A percentile compares a stretch with the other conserved stretches of the same genome.
phyloP scores from a whole-genome alignment of 2,113 vertebrate genomes.

The Oryzias woworae region DNA sequence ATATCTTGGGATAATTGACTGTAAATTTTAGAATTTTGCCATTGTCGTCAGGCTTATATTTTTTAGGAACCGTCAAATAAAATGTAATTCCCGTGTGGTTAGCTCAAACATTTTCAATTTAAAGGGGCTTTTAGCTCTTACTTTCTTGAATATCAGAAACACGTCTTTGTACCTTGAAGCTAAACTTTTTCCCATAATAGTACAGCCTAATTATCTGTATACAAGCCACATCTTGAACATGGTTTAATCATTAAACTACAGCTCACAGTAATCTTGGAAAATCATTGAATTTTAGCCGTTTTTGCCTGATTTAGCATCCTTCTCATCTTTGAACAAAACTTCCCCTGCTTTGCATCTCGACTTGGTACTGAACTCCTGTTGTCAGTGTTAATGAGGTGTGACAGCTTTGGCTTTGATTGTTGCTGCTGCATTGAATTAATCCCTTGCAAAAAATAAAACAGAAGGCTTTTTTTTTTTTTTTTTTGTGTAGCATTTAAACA shows the following conservation, averaged over 20 bases:
- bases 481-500: slow-evolving; percentile 13
- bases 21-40: too few species aligned
- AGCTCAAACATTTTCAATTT: too few species aligned
- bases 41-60: too few species aligned
- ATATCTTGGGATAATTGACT: too few species aligned
- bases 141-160: not conserved
- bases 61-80: too few species aligned
- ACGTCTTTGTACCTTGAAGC: not conserved
- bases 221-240: not conserved
- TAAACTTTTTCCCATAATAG: not conserved
- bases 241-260: slow-evolving; percentile 1
- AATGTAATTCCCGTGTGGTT: too few species aligned
- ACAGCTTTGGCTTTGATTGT: slow-evolving; percentile 15
- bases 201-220: not conserved
- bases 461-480: not conserved
- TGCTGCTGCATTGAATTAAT: slow-evolving; percentile 15
- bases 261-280: slow-evolving; percentile 11
- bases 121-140: not conserved
- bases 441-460: slow-evolving; percentile 6
- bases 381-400: slow-evolving; percentile 6
- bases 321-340: not conserved
- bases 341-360: not conserved
- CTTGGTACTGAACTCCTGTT: slow-evolving; percentile 5
- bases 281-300: not conserved
- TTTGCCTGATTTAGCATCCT: not conserved